Evolutionary conservation across 2,797 vertebrate genomes (phyloP), one percentile per base, ranked within the genome.

Genomic region (Rhabdophis nuchalis): DNA sequence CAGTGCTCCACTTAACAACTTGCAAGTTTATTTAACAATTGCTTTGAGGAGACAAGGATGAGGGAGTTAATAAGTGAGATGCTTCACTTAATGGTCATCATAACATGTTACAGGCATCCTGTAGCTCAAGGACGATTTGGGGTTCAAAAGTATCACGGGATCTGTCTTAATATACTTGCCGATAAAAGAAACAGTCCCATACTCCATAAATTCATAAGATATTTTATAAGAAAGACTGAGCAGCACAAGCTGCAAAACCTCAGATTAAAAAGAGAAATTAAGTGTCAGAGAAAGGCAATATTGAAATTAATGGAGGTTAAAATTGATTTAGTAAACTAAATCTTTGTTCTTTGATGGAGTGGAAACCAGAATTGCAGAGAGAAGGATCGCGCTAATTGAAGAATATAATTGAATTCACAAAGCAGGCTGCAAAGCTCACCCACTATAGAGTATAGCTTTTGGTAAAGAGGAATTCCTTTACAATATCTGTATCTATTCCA

Each of bases 281-380:
- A 16, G 12, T 50, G 2, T 50, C 41, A 86, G 53, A 86, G 41
- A 27, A 16, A 46, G 54, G 86, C 23, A 72, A 68, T 41, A 32
- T 56, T 46, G 87, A 90, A 29, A 13, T 93, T 93, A 91, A 95
- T 72, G 90, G 46, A 93, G 46, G 46, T 20, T 90, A 90, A 93
- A 95, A 90, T 0, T 91, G 23, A 92, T 93, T 93, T 89, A 94
- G 7, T 87, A 93, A 94, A 82, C 23, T 46, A 90, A 18, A 57
- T 93, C 57, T 93, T 93, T 93, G 25, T 60, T 93, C 57, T 93
- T 93, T 93, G 87, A 93, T 93, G 82, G 92, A 94, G 32, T 89
- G 68, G 5, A 91, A 16, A 20, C 54, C 94, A 3, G 0, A 52
- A 92, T 68, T 90, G 52, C 50, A 85, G 68, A 85, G 52, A 91